Percentiles rank a stretch among this genome's conserved stretches.
Evolutionary conservation across 2,888 invertebrate species (phyloP).

Genomic region (Meandrusa payeni): DNA sequence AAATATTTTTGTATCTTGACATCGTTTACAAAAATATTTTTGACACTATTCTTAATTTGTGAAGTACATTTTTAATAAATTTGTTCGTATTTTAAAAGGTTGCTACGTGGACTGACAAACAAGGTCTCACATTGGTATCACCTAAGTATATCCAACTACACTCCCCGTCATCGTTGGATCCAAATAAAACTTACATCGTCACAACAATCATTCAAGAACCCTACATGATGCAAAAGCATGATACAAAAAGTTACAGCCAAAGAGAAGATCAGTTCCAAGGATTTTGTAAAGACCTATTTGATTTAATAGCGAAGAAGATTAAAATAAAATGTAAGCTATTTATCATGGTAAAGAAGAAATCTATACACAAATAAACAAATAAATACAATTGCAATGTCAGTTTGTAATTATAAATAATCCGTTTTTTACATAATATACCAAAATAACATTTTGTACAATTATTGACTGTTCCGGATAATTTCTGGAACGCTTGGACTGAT

Average conservation of each 20-base stretch:
- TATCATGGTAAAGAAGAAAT: too few species aligned
- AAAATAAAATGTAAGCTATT: conserved; percentile 90
- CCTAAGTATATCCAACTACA: conserved; percentile 86
- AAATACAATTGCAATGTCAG: too few species aligned
- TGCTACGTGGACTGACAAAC: conserved; percentile 92
- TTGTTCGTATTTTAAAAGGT: conserved; percentile 72
- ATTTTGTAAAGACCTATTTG: conserved; percentile 95
- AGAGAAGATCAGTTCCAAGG: conserved; percentile 93
- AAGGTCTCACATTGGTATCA: conserved; percentile 87
- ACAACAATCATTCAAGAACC: conserved; percentile 94
- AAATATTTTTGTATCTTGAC: too few species aligned
- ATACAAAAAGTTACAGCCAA: conserved; percentile 72
- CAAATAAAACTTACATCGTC: conserved; percentile 92
- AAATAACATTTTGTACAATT: too few species aligned
- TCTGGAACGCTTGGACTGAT: too few species aligned
- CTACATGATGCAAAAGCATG: conserved; percentile 89
- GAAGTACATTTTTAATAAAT: neutral
- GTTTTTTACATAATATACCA: too few species aligned
- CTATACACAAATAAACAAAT: too few species aligned
- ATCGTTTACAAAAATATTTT: too few species aligned
- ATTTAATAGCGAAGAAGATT: conserved; percentile 88
- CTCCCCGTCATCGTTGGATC: conserved; percentile 86
- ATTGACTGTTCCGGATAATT: too few species aligned
- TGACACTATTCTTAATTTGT: too few species aligned
- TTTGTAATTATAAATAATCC: too few species aligned